These are phyloP conservation scores for Melanostoma scalare DNA, from an alignment of 2,888 invertebrate genomes.

Conservation along the genomic window DNA sequence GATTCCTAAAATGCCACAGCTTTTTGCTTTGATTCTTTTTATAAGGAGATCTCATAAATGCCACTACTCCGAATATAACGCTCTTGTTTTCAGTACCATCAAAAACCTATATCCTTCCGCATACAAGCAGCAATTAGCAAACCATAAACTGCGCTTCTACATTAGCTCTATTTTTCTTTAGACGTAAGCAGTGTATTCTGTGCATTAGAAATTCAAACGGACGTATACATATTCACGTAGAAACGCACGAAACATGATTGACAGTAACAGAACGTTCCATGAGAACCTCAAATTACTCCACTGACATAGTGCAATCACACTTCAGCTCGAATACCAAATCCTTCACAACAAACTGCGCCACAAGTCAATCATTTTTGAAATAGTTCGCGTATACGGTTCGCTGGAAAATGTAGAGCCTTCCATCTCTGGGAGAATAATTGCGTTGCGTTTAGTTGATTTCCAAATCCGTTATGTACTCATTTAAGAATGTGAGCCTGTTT, in stretches of 20 bases:
- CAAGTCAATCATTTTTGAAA: constrained; percentile 36
- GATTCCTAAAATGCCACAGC: no score
- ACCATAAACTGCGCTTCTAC: no score
- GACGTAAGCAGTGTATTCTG: no score
- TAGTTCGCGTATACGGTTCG: constrained; percentile 11
- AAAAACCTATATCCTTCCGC: no score
- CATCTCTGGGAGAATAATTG: constrained; percentile 32
- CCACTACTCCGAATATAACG: no score
- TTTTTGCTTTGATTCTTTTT: no score
- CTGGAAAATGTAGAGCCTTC: not conserved
- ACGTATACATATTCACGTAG: not conserved
- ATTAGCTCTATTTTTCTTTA: no score
- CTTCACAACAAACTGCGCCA: constrained; percentile 15
- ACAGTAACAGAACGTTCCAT: constrained; percentile 13
- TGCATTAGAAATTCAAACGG: constrained; percentile 1
- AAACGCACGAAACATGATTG: constrained; percentile 27
- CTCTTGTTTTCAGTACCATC: no score
- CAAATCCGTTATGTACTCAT: constrained; percentile 49
- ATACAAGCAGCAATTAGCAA: no score
- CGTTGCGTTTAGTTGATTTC: constrained; percentile 7
- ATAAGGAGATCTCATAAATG: no score
- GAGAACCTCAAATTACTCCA: constrained; percentile 36
- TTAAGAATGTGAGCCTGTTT: constrained; percentile 41
- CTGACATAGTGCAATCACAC: constrained; percentile 36
- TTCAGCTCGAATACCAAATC: constrained; percentile 23